A percentile compares a stretch with the other conserved stretches of the same genome.
phyloP scores from a whole-genome alignment of 1,140 invertebrate genomes.

The Nixonia krombeini region DNA sequence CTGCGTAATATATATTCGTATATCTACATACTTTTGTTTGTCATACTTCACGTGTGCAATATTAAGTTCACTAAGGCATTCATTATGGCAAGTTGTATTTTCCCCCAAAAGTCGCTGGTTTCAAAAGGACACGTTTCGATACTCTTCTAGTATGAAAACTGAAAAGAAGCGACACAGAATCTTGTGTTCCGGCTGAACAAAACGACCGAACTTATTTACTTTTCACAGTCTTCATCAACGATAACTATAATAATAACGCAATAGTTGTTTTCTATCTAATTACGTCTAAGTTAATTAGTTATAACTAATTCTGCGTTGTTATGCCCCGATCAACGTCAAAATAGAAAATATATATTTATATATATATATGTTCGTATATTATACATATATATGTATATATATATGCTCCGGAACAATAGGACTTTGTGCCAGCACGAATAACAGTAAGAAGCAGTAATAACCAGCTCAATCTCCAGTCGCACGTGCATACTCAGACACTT shows the following conservation, averaged over 20 bases:
- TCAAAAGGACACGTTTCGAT: conserved; percentile 35
- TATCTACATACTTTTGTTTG: conserved; percentile 44
- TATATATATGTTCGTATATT: conserved; percentile 18
- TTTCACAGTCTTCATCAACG: conserved; percentile 34
- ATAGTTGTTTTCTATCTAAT: conserved; percentile 32
- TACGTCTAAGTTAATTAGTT: conserved; percentile 26
- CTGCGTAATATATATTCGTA: conserved; percentile 34
- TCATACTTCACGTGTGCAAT: conserved; percentile 54
- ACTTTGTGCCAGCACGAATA: conserved; percentile 46
- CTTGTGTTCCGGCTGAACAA: conserved; percentile 29
- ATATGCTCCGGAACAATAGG: conserved; percentile 35
- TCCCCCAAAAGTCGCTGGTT: conserved; percentile 34
- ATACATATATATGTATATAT: not conserved
- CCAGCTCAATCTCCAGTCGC: conserved; percentile 37
- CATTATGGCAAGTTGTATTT: conserved; percentile 59
- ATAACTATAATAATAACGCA: conserved; percentile 40
- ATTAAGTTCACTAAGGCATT: conserved; percentile 62
- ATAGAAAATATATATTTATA: conserved; percentile 35
- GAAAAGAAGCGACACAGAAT: conserved; percentile 28
- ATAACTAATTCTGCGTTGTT: conserved; percentile 25
- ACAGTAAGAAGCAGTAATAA: conserved; percentile 41
- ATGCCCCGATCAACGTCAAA: conserved; percentile 29
- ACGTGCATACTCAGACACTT: conserved; percentile 38
- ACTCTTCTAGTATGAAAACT: conserved; percentile 16
- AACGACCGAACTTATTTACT: conserved; percentile 27